Evolutionary conservation across 1,140 invertebrate species (phyloP).

Genomic region (Gryon sp.): DNA sequence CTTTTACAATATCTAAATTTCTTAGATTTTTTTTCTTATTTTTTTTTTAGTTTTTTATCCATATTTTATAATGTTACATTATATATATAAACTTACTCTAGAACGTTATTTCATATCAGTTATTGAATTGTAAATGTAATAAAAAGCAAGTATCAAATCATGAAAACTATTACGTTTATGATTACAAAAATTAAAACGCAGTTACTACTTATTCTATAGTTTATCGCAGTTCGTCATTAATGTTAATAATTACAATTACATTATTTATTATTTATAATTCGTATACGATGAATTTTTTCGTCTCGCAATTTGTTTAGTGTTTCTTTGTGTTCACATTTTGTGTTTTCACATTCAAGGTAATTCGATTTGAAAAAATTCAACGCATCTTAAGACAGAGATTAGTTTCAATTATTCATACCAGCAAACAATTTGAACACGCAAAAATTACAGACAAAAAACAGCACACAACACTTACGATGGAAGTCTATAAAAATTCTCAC

Average conservation of each 20-base stretch:
- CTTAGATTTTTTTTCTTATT: slow-evolving; percentile 37
- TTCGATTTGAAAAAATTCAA: slow-evolving; percentile 51
- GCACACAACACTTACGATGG: slow-evolving; percentile 28
- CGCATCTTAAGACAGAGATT: slow-evolving; percentile 25
- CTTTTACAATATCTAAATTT: slow-evolving; percentile 53
- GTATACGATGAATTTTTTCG: slow-evolving; percentile 38
- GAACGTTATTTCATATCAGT: slow-evolving; percentile 52
- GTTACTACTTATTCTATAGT: slow-evolving; percentile 57
- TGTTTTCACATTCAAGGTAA: slow-evolving; percentile 19
- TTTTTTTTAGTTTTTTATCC: slow-evolving; percentile 49
- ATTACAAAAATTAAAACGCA: slow-evolving; percentile 59
- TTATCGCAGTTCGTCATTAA: slow-evolving; percentile 59
- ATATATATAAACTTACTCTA: slow-evolving; percentile 64
- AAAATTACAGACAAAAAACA: slow-evolving; percentile 42
- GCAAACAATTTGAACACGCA: slow-evolving; percentile 52
- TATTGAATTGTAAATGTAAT: slow-evolving; percentile 62
- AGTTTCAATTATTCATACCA: slow-evolving; percentile 46
- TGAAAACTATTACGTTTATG: slow-evolving; percentile 45
- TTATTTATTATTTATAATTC: slow-evolving; percentile 31
- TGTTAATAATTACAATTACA: slow-evolving; percentile 52
- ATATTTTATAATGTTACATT: too few relatives aligned
- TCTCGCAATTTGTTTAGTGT: slow-evolving; percentile 24
- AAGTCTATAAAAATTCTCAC: neutral
- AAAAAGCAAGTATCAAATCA: slow-evolving; percentile 61
- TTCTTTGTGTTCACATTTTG: slow-evolving; percentile 24